Evolutionary conservation across 2,797 vertebrate genomes (phyloP).

Genomic region (Argyrosomus regius): DNA sequence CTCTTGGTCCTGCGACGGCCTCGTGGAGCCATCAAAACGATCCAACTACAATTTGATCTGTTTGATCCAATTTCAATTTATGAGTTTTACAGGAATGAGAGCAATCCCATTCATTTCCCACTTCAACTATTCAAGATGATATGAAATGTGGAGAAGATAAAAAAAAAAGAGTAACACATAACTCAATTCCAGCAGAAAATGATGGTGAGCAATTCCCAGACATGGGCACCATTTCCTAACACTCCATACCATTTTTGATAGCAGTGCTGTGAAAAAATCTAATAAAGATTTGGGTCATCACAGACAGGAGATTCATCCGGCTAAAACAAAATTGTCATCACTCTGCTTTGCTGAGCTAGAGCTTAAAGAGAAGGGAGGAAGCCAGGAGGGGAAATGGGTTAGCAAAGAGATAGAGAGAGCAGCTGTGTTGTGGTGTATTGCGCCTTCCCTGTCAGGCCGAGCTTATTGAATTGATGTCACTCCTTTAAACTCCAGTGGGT

Average conservation of each 20-base stretch:
- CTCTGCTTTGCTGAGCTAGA: constrained; percentile 71
- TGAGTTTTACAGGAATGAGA: constrained; percentile 12
- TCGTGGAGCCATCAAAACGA: not conserved
- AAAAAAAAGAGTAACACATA: constrained; percentile 15
- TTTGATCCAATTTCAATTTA: constrained; percentile 21
- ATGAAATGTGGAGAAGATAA: constrained; percentile 22
- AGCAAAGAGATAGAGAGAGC: constrained; percentile 66
- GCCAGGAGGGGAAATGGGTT: constrained; percentile 74
- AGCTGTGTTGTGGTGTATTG: constrained; percentile 70
- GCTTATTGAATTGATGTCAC: constrained; percentile 77
- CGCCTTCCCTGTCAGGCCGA: constrained; percentile 66
- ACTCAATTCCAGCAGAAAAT: constrained; percentile 55
- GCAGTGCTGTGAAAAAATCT: constrained; percentile 28
- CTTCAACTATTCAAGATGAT: constrained; percentile 33
- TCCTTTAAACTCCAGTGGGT: constrained; percentile 70
- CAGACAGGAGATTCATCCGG: constrained; percentile 75
- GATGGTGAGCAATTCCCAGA: constrained; percentile 54
- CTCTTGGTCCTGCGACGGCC: constrained; percentile 17
- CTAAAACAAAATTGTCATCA: constrained; percentile 76
- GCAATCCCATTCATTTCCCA: constrained; percentile 15
- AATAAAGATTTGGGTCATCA: constrained; percentile 76
- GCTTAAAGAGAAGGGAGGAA: constrained; percentile 69
- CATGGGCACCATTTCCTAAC: constrained; percentile 49
- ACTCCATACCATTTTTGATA: constrained; percentile 39
- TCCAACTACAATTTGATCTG: constrained; percentile 12